Evolutionary conservation across 1,140 invertebrate species (phyloP), one percentile per base, ranked within the genome.

Genomic region (Zaprionus africanus): DNA sequence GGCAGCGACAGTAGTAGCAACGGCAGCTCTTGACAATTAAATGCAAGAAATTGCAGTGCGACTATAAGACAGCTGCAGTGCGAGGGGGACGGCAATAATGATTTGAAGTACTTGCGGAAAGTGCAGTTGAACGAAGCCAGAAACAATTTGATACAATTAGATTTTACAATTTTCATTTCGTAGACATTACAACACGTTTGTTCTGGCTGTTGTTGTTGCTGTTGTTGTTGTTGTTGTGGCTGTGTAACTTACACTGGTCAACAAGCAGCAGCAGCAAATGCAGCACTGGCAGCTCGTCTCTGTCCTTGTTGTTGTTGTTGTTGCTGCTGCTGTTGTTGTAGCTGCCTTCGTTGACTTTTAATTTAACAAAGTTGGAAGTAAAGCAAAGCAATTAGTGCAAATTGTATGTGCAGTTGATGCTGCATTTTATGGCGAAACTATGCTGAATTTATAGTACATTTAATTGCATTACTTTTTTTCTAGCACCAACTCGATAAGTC

Each of bases 71-170:
- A 64, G 28, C 15, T 11, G 43, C 15, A 11, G 49, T 38, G 51
- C 15, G 34, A 34, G 31, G 31, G 31, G 34, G n/a, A 51, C 51
- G 63, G 46, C 60, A 58, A 46, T 36, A 66, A 66, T 66, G 54
- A 66, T 66, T 66, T 66, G 64, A 66, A 58, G 64, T 57, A 49
- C 51, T 66, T 66, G 54, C 56, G 64, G 64, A 57, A 66, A 66
- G 54, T 58, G 64, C 64, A 66, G 54, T 66, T 66, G 64, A 58
- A 54, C 36, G 31, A 15, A 71, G 61, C 53, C 61, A 71, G 69
- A 71, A 64, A 63, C 69, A 71, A 71, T 71, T 71, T 71, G 60
- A 71, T 71, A 71, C 61, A 71, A 71, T 71, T 71, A 71, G 69
- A 71, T 71, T 71, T 71, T 71, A 63, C 69, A 71, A 71, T 71